These are phyloP conservation scores for Magallana nippona DNA, from an alignment of 2,888 invertebrate species.

Conservation along the genomic window DNA sequence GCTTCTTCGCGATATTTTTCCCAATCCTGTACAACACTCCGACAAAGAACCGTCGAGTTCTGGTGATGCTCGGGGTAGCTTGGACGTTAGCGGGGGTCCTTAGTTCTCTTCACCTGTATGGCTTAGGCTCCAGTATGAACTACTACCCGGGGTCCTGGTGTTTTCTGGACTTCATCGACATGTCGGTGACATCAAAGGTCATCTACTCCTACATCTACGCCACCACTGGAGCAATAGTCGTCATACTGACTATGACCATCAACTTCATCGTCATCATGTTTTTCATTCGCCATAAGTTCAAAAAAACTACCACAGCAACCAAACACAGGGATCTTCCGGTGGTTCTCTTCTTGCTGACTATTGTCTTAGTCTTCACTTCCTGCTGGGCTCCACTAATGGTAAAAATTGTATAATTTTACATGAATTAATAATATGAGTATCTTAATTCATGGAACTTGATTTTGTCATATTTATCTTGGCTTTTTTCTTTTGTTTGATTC, in stretches of 20 bases:
- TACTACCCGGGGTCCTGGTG: conserved; percentile 51
- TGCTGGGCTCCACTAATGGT: conserved; percentile 79
- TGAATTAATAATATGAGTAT: too few species aligned
- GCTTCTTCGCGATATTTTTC: conserved; percentile 44
- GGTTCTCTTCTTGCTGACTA: conserved; percentile 76
- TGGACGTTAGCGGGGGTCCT: conserved; percentile 42
- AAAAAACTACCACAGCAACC: neutral
- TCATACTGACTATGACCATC: conserved; percentile 37
- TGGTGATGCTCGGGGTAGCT: conserved; percentile 28
- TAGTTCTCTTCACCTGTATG: conserved; percentile 41
- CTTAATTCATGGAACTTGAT: too few species aligned
- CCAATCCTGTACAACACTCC: conserved; percentile 41
- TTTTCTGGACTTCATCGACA: conserved; percentile 42
- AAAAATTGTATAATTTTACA: conserved; percentile 2
- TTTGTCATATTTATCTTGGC: too few species aligned
- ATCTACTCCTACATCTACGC: conserved; percentile 41
- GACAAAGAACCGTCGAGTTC: conserved; percentile 21
- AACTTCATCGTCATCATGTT: conserved; percentile 14
- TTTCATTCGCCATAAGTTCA: neutral
- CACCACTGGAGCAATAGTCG: conserved; percentile 36
- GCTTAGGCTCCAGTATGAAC: conserved; percentile 42
- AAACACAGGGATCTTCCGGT: conserved; percentile 51
- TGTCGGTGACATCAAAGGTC: neutral
- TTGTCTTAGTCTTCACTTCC: conserved; percentile 76
- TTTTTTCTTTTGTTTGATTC: too few species aligned